Conservation (phyloP, 2,888 invertebrate species). For the Abrostola tripartita region DNA sequence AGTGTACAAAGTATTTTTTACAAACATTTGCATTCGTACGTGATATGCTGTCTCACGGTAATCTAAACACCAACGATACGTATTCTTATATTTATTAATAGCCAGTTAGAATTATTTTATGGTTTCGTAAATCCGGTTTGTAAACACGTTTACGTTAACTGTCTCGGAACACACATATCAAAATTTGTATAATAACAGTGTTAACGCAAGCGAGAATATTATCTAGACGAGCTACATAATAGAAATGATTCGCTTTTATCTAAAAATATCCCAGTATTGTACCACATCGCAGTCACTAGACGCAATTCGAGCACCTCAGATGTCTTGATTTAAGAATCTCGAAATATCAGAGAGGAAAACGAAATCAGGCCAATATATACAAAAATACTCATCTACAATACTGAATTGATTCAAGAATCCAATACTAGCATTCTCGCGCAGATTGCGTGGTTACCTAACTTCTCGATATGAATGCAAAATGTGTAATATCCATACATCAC, state of each 20-base stretch:
- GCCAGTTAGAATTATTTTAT: constrained; percentile 10
- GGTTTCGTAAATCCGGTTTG: constrained; percentile 7
- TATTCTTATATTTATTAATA: constrained; percentile 1
- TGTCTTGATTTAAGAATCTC: constrained; percentile 1
- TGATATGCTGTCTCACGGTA: neutral
- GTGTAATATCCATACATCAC: constrained; percentile 32
- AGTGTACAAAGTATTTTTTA: neutral
- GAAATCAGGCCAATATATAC: constrained; percentile 23
- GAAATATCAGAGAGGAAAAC: constrained; percentile 20
- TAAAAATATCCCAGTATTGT: constrained; percentile 19
- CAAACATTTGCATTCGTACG: neutral
- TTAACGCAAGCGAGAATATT: constrained; percentile 2
- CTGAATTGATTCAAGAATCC: constrained; percentile 29
- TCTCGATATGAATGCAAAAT: constrained; percentile 27
- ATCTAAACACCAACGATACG: constrained; percentile 1
- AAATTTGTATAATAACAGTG: constrained; percentile 3
- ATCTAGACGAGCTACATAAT: constrained; percentile 1
- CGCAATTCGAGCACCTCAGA: constrained; percentile 11
- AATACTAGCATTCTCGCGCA: constrained; percentile 29
- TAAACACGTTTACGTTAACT: constrained; percentile 13
- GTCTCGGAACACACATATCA: constrained; percentile 6
- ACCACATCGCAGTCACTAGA: constrained; percentile 5
- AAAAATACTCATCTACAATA: constrained; percentile 22
- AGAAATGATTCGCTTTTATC: constrained; percentile 11
- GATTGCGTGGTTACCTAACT: constrained; percentile 30